Base-by-base conservation (phyloP, 1,140 invertebrate genomes). In the Cydia pomonella region DNA sequence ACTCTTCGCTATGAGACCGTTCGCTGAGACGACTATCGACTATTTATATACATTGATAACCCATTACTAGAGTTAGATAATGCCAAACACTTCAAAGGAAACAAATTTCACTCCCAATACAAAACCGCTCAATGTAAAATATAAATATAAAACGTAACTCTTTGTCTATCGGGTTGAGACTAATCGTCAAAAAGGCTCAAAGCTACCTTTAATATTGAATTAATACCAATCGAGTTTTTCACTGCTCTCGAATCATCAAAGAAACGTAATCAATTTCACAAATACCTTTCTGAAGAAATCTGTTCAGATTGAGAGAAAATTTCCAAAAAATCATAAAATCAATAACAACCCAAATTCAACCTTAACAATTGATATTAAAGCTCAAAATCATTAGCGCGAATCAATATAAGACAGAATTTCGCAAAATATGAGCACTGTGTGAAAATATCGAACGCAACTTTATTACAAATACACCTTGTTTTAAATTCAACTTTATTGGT, bases 241-340 rank as follows among this genome's bases (percentile, higher is more conserved):
- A 80, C 78, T 74, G 81, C 76, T 80, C 79, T 82, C 80, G 79
- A 78, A 80, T 77, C 82, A 84, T 91, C 86, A 91, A 92, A 91
- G 88, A 87, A 74, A 89, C 89, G 87, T 92, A 91, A 92, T 92
- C 89, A 92, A 92, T 92, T 91, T 91, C 87, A 88, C 88, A 92
- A 90, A 92, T 90, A 79, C 74, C 44, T 76, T 88, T 88, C 83
- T 84, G 79, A 83, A 84, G 81, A 88, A 87, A 87, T 88, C 83
- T 85, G 76, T 80, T 73, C 69, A 78, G 78, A 84, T 75, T 72
- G 69, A 47, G 73, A 76, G 73, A 73, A 0, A 64, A 53, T 69
- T 69, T 59, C 21, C 0, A n/a, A 73, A 21, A 78, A 72, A 25
- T 73, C 47, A 7, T 16, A 13, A 21, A 1, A 3, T 21, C 1